Evolutionary conservation across 2,797 vertebrate genomes (phyloP), one percentile per base, ranked within the genome.

Genomic region (Hozukius guyotensis): DNA sequence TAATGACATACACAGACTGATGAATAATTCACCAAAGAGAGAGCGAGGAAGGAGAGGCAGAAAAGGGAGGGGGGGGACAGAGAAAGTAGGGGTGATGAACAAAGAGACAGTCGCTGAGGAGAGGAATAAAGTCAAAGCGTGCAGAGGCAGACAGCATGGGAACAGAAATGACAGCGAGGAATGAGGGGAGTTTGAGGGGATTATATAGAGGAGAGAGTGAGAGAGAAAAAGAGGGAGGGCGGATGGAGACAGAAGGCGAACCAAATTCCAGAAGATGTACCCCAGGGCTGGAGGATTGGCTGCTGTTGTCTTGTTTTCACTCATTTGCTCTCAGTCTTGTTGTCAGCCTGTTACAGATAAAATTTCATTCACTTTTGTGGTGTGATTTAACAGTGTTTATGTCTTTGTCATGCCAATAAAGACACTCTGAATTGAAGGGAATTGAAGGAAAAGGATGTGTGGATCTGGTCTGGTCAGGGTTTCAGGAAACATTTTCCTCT

Each of bases 21-120:
- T 96, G 93, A 96, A 96, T 96, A 92, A 96, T 96, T 96, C 94
- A 96, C 85, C 76, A 90, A 82, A 85, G 83, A 70, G 79, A 56
- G 82, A 76, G 72, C 0, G 57, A 72, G 80, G 56, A 66, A 82
- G 73, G 62, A 31, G 79, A 66, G 57, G 57, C 24, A 69, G 74
- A 62, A 67, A 34, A 18, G 65, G 38, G 57, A 25, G 52, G 57
- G 38, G 1, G 34, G 10, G 36, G 36, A 53, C 18, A 52, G 65
- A 38, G 73, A 67, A 69, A 85, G 87, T 59, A 67, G 63, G 81
- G 56, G 78, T 73, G 77, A 84, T 5, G 63, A 80, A 88, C 66
- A 88, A 87, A 88, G 82, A 83, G 65, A 79, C 71, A 68, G 87
- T 55, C 18, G 49, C 67, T 65, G 60, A 88, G 77, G 78, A 91